Conservation (phyloP, 2,888 invertebrate species). For the Mycalesis mineus region DNA sequence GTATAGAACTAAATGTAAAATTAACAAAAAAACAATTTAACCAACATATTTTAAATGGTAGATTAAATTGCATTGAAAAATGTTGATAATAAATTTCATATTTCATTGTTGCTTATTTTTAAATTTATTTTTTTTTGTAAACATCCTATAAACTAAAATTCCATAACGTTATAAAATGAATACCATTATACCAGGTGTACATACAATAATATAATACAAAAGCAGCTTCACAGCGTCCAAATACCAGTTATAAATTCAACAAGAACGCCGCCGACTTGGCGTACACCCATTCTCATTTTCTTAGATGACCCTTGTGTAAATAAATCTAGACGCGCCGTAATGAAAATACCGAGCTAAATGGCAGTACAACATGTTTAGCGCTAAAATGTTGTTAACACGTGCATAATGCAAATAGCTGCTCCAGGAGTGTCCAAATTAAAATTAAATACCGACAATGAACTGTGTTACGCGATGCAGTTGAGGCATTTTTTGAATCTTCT, state of each 20-base stretch:
- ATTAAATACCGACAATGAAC: conserved; percentile 17
- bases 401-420: conserved; percentile 26
- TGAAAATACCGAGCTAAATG: conserved; percentile 50
- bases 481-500: neutral
- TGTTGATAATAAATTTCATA: too few relatives aligned
- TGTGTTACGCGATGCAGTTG: conserved; percentile 12
- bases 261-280: conserved; percentile 42
- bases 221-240: conserved; percentile 20
- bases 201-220: neutral
- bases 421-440: conserved; percentile 26
- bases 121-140: too few relatives aligned
- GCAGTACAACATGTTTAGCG: conserved; percentile 36
- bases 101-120: too few relatives aligned
- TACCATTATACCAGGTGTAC: neutral
- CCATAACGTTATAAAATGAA: too few relatives aligned
- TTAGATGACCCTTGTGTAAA: conserved; percentile 54
- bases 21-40: too few relatives aligned
- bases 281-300: conserved; percentile 53
- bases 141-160: too few relatives aligned
- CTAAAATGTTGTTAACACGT: conserved; percentile 33
- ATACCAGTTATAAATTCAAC: conserved; percentile 48
- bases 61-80: too few relatives aligned
- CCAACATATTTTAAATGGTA: too few relatives aligned
- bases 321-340: conserved; percentile 51
- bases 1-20: too few relatives aligned